Conservation (phyloP, 2,888 invertebrate species). For the Ethmia dodecea region DNA sequence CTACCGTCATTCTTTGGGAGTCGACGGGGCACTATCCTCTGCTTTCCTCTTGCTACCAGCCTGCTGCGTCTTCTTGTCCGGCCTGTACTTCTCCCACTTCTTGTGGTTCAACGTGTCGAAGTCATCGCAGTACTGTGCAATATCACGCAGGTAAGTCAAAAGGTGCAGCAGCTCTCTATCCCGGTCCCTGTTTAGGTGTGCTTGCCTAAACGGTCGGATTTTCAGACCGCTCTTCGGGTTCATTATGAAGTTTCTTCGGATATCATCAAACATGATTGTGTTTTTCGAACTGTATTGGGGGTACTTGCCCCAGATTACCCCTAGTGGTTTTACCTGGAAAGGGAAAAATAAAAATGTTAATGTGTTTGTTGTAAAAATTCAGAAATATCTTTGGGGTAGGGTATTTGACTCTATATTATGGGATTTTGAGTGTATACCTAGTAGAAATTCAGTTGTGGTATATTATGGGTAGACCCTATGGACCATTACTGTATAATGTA, state of each 20-base stretch:
- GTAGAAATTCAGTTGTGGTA: too few relatives aligned
- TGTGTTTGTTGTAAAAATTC: too few relatives aligned
- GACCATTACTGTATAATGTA: too few relatives aligned
- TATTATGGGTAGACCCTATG: too few relatives aligned
- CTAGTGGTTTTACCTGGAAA: conserved; percentile 92
- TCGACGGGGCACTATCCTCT: conserved; percentile 53
- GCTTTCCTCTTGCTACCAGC: conserved; percentile 68
- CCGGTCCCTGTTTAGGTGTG: conserved; percentile 89
- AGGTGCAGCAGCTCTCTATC: conserved; percentile 91
- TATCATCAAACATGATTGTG: conserved; percentile 99
- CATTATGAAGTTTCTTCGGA: conserved; percentile 97
- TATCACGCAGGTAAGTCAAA: conserved; percentile 88
- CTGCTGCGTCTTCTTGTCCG: conserved; percentile 49
- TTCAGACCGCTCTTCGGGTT: conserved; percentile 95
- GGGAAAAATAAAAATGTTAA: too few relatives aligned
- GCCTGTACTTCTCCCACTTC: conserved; percentile 92
- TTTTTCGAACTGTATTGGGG: conserved; percentile 92
- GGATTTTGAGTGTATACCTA: too few relatives aligned
- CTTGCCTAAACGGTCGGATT: conserved; percentile 93
- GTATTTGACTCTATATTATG: too few relatives aligned
- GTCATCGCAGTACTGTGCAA: conserved; percentile 88
- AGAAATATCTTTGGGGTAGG: too few relatives aligned
- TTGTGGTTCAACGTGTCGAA: conserved; percentile 91
- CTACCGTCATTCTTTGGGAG: conserved; percentile 58
- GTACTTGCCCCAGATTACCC: conserved; percentile 97